Percentiles rank a stretch among this genome's conserved stretches.
Evolutionary conservation across 1,140 invertebrate species (phyloP).

Genomic region (Notospermus geniculatus): DNA sequence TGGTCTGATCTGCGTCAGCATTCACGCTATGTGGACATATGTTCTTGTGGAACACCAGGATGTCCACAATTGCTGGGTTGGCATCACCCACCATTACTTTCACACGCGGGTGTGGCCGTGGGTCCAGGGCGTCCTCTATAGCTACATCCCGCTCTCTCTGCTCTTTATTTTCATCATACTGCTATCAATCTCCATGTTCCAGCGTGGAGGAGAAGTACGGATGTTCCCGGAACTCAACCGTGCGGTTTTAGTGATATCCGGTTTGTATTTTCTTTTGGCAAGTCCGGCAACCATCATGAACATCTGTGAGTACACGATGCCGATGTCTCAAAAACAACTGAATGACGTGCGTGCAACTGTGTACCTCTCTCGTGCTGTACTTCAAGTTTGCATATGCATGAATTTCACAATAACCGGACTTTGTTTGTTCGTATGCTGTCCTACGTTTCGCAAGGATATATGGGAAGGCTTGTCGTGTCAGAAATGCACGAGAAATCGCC

Average conservation of each 20-base stretch:
- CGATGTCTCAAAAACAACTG: background rate
- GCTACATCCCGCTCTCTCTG: conserved; percentile 39
- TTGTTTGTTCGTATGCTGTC: background rate
- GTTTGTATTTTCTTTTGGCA: conserved; percentile 38
- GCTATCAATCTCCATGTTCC: conserved; percentile 33
- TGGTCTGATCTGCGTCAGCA: conserved; percentile 42
- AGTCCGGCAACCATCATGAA: conserved; percentile 41
- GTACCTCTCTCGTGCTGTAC: background rate
- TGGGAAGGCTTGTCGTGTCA: background rate
- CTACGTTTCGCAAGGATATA: background rate
- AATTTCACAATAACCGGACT: background rate
- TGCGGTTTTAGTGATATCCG: conserved; percentile 34
- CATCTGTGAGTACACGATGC: conserved; percentile 24
- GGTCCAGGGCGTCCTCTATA: conserved; percentile 42
- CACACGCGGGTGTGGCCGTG: conserved; percentile 46
- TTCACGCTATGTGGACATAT: conserved; percentile 50
- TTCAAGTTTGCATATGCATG: background rate
- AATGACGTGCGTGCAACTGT: conserved; percentile 4
- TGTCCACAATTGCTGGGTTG: conserved; percentile 32
- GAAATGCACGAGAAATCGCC: background rate
- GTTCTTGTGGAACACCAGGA: conserved; percentile 30
- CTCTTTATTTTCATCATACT: conserved; percentile 36
- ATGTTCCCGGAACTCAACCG: background rate
- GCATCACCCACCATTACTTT: conserved; percentile 32
- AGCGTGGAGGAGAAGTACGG: background rate